Conservation (phyloP, 2,888 invertebrate species). For the Stictocephala bisonia region DNA sequence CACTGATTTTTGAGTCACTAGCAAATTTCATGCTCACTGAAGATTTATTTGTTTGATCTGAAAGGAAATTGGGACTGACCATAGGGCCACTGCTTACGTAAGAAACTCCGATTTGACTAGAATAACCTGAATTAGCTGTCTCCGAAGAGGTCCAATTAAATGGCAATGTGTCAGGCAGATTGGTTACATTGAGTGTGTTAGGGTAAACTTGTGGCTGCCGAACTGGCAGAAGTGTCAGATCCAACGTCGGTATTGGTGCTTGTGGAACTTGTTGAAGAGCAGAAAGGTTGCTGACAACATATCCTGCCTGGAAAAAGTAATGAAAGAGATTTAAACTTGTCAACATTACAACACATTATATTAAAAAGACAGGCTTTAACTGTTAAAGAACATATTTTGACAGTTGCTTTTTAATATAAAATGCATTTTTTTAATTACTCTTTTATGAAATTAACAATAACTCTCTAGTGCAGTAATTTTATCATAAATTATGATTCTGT, state of each 20-base stretch:
- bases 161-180: background rate
- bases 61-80: conserved; percentile 11
- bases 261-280: conserved; percentile 60
- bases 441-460: too few relatives aligned
- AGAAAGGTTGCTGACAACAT: conserved; percentile 58
- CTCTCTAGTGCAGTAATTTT: too few relatives aligned
- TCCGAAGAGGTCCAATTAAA: conserved; percentile 2
- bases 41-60: background rate
- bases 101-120: conserved; percentile 9
- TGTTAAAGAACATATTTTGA: too few relatives aligned
- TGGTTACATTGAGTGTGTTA: conserved; percentile 17
- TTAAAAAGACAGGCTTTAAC: too few relatives aligned
- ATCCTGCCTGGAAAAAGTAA: conserved; percentile 59
- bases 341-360: too few relatives aligned
- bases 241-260: conserved; percentile 63
- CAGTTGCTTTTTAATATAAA: too few relatives aligned
- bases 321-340: background rate
- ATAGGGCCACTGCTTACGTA: conserved; percentile 36
- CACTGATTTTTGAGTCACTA: too few relatives aligned
- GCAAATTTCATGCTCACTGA: too few relatives aligned
- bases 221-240: conserved; percentile 56
- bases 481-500: too few relatives aligned
- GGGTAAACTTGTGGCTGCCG: conserved; percentile 8
- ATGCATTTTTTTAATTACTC: too few relatives aligned
- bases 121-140: background rate